Evolutionary conservation across 2,797 vertebrate species (phyloP), one percentile per base, ranked within the genome.

Genomic region (Eutrigla gurnardus): DNA sequence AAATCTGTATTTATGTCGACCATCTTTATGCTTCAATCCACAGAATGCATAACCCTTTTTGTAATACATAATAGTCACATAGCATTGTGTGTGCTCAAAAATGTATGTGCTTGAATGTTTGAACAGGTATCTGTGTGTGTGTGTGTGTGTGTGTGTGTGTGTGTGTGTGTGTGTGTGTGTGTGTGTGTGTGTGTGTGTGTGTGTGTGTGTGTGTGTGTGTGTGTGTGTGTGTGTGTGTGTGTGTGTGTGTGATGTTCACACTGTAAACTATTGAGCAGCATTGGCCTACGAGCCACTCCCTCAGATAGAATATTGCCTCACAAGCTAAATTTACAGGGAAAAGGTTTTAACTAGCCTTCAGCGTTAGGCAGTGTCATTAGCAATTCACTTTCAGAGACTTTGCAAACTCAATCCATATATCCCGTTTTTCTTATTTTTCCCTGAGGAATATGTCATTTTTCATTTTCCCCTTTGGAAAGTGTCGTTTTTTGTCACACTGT

Each of bases 291-390:
- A 84, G 81, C 78, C 69, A 73, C 72, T 90, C 69, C 68, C 66
- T 88, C 35, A 47, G 75, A 84, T 77, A 68, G 77, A 87, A 92
- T 91, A 90, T 86, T 84, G 89, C 91, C 75, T 91, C 84, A 72
- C 68, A 78, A 91, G 90, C 92, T 92, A 77, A 92, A 90, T 89
- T 86, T 81, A 77, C 83, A 91, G 74, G 85, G 86, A 87, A 86
- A 91, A 84, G 88, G 87, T 88, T 92, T 91, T 85, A 85, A 88
- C 75, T 88, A 63, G 86, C 89, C 86, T 86, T 84, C 55, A 90
- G 91, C 83, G 6, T 75, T 81, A 78, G 66, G 65, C 78, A 62
- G 57, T 80, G 62, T 85, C 84, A 90, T 93, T 93, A 93, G 83
- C 81, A 80, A 90, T 91, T 90, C 88, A 86, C 78, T 82, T 86